Evolutionary conservation across 2,113 vertebrate genomes (phyloP), one percentile per base, ranked within the genome.

Genomic region (Tachuris rubrigastra): DNA sequence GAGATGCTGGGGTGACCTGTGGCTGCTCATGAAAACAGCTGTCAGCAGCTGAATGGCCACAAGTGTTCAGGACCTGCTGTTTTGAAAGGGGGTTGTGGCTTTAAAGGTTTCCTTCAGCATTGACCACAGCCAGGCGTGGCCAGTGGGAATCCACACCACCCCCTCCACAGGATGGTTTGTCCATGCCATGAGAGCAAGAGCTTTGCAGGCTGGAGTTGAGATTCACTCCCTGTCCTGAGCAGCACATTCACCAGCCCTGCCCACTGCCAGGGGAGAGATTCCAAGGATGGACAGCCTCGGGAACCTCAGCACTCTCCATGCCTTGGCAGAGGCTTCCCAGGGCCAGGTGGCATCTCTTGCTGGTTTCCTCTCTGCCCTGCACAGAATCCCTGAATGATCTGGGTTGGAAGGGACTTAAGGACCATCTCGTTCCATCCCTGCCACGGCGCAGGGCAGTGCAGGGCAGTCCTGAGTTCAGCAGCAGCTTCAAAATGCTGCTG

Each of bases 371-470:
- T 15, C 50, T 52, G 3, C 9, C 18, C 30, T 47, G 1, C 5
- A 4, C 12, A 68, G 39, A 60, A 60, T 21, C 24, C 46, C 53
- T 1, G 20, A 7, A 5, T 22, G n/a, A n/a, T 18, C 24, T 31
- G 62, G 28, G 39, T 18, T 53, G 53, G 69, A 17, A n/a, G 23
- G 33, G 20, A 46, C 37, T 62, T 53, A 16, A 4, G 21, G 62
- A 28, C 5, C 0, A 0, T 23, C 37, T 5, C 21, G 30, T 19
- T 31, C 62, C 60, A n/a, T 8, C 6, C 33, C 46, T 39, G 12
- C 59, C 12, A 1, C 3, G 21, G 58, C 42, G 17, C 37, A 52
- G n/a, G 19, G n/a, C 46, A 28, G 23, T 4, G n/a, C 46, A n/a
- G 33, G 3, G 42, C 12, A 30, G n/a, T 27, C 58, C 85, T 22